Conservation (phyloP, 2,888 invertebrate species). For the Eilema sororculum region DNA sequence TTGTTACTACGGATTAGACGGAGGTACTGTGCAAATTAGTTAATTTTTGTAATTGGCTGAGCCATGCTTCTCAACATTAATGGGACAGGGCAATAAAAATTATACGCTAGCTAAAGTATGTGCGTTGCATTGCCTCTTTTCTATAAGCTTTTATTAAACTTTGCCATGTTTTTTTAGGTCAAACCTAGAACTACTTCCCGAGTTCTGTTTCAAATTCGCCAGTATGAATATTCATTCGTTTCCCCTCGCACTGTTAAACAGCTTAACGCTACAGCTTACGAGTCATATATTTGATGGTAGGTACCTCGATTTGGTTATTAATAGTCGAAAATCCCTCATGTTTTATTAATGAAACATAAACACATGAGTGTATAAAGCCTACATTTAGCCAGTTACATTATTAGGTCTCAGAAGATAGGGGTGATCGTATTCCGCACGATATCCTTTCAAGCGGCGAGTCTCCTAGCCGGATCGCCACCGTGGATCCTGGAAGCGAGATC, state of each 20-base stretch:
- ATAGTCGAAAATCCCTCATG: background rate
- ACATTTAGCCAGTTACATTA: too few relatives aligned
- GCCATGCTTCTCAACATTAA: background rate
- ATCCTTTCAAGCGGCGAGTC: too few relatives aligned
- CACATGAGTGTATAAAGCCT: too few relatives aligned
- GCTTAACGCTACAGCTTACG: background rate
- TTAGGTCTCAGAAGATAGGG: too few relatives aligned
- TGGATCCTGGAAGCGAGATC: too few relatives aligned
- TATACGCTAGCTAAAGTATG: background rate
- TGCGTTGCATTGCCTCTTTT: background rate
- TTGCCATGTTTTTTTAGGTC: background rate
- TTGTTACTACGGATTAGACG: slow-evolving; percentile 18
- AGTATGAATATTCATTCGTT: background rate
- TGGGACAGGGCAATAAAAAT: background rate
- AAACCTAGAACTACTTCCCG: background rate
- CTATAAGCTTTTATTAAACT: background rate
- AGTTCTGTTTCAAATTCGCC: background rate
- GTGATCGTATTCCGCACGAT: too few relatives aligned
- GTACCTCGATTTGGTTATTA: background rate
- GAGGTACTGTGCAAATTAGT: slow-evolving; percentile 19
- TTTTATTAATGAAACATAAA: background rate
- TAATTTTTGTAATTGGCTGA: background rate
- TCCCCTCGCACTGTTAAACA: background rate
- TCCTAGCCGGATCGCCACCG: too few relatives aligned
- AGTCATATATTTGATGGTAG: background rate